Conservation (phyloP, 2,888 invertebrate species). For the Agrotis ipsilon region DNA sequence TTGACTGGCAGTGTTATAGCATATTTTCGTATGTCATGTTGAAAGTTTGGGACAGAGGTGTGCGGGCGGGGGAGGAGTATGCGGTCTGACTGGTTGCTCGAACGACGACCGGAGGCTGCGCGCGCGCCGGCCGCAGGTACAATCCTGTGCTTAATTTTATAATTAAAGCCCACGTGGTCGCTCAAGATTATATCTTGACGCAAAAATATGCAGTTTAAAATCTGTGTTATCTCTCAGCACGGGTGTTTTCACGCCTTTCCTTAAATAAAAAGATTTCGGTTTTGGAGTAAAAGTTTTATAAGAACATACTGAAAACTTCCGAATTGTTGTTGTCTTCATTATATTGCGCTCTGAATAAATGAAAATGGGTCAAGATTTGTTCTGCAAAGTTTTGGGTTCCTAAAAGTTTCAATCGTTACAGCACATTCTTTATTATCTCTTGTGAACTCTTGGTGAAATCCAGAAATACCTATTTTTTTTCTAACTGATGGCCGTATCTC, state of each 20-base stretch:
- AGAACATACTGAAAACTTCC: background rate
- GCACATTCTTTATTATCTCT: background rate
- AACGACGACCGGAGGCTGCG: conserved; percentile 90
- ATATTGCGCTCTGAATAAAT: background rate
- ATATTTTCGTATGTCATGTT: conserved; percentile 65
- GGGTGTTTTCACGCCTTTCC: conserved; percentile 50
- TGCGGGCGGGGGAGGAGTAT: conserved; percentile 79
- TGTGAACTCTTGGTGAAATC: background rate
- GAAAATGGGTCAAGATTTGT: conserved; percentile 1
- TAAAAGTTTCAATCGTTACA: conserved; percentile 11
- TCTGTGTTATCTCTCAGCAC: conserved; percentile 60
- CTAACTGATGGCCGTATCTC: background rate
- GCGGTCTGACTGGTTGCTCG: conserved; percentile 90
- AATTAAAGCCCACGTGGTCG: conserved; percentile 79
- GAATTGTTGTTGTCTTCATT: conserved; percentile 30
- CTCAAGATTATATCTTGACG: conserved; percentile 69
- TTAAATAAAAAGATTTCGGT: conserved; percentile 30
- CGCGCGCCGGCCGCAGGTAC: conserved; percentile 82
- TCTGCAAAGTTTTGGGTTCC: background rate
- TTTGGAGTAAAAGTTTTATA: conserved; percentile 28
- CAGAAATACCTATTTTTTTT: background rate
- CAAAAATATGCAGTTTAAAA: conserved; percentile 69
- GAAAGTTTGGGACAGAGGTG: conserved; percentile 82
- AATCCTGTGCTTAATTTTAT: conserved; percentile 78
- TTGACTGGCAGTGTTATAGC: conserved; percentile 64